Percentiles rank a stretch among this genome's conserved stretches.
phyloP scores from a whole-genome alignment of 2,113 vertebrate genomes.

The Tauraco erythrolophus region DNA sequence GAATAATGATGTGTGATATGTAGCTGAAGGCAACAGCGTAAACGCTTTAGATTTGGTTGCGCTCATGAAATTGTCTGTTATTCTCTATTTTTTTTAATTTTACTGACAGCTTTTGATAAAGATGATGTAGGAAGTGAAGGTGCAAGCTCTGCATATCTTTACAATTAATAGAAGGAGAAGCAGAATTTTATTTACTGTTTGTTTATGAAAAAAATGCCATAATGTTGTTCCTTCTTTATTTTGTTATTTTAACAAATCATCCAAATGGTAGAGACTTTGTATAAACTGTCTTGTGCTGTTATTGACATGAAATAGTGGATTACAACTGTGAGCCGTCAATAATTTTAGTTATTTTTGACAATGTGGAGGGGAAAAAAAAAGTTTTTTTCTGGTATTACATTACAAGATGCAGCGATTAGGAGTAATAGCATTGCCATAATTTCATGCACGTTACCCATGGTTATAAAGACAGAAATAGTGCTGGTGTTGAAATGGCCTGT shows the following conservation, averaged over 20 bases:
- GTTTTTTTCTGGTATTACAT: background rate
- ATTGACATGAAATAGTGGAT: background rate
- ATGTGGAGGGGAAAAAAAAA: too few species aligned
- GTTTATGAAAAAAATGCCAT: background rate
- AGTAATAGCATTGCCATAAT: background rate
- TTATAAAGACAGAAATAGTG: background rate
- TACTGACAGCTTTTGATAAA: slow-evolving; percentile 15
- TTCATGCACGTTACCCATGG: background rate
- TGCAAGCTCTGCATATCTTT: slow-evolving; percentile 14
- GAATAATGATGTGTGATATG: background rate
- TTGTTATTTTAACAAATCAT: background rate
- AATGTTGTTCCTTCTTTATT: background rate
- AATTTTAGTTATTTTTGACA: background rate
- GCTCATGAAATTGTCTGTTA: background rate
- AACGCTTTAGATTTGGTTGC: background rate
- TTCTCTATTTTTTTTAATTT: background rate
- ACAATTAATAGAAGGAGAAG: background rate
- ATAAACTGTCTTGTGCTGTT: background rate
- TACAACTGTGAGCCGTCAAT: background rate
- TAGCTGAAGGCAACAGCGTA: background rate
- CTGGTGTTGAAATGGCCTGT: background rate
- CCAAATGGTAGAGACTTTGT: background rate
- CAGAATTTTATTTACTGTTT: background rate
- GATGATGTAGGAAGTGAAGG: slow-evolving; percentile 19
- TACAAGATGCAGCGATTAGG: background rate